Evolutionary conservation across 2,797 vertebrate species (phyloP), one percentile per base, ranked within the genome.

Genomic region (Glyptemys insculpta): DNA sequence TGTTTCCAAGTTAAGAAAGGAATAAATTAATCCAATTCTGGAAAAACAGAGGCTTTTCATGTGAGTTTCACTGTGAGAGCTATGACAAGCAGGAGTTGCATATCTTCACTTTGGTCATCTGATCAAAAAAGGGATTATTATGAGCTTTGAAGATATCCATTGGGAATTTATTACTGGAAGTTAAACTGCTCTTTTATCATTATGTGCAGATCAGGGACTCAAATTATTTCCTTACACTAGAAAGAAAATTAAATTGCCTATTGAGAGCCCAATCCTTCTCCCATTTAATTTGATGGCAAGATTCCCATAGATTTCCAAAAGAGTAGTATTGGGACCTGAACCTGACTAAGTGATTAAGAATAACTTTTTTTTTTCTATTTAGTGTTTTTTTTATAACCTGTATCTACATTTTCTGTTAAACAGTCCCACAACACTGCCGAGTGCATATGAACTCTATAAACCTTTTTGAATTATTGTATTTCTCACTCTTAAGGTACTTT

Each of bases 31-130:
- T 54, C 23, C 54, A 56, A 56, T 96, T 87, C 91, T 83, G 57
- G 91, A 95, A 92, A 87, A 49, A 65, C 65, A 41, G 2, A 41
- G 2, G 82, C 91, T 29, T 94, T 96, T 88, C 86, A 79, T 89
- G 78, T 14, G 72, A 76, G 3, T 81, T 96, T 90, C 44, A 92
- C 47, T 37, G 83, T 41, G 57, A 93, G 74, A 89, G 31, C 12
- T 2, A 1, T 34, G 2, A 80, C 80, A 81, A 91, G 25, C 65
- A 79, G 41, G 62, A 96, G 1, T 16, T 91, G 92, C 78, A 44
- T 1, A 1, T 88, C 94, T 95, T 92, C 72, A 90, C 4, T 85
- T 87, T 59, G 79, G 15, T 5, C 1, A 95, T 72, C 1, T 19
- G 49, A 88, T 84, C 47, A 88, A 90, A 93, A 8, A 56, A 65